These are phyloP conservation scores for Drosophila parvula DNA, from an alignment of 1,140 invertebrate species.

Conservation along the genomic window DNA sequence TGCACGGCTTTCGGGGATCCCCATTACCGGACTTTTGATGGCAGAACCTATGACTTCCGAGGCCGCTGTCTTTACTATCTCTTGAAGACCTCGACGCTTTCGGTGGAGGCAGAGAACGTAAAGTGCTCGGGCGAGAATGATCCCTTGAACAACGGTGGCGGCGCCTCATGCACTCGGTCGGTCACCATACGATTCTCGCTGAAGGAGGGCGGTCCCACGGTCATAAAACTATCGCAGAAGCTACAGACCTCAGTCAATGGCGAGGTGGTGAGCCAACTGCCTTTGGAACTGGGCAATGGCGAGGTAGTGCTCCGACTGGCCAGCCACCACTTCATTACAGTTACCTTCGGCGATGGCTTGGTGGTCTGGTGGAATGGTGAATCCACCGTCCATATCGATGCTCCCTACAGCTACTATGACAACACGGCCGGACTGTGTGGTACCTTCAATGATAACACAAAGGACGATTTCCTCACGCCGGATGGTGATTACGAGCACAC, in stretches of 20 bases:
- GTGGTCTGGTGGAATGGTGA: slow-evolving; percentile 93
- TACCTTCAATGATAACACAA: slow-evolving; percentile 93
- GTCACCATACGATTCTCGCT: slow-evolving; percentile 86
- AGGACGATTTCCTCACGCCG: slow-evolving; percentile 94
- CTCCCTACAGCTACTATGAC: slow-evolving; percentile 88
- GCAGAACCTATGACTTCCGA: slow-evolving; percentile 93
- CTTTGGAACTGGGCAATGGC: slow-evolving; percentile 86
- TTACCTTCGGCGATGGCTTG: slow-evolving; percentile 90
- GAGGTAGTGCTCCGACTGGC: slow-evolving; percentile 87
- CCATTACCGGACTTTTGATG: slow-evolving; percentile 96
- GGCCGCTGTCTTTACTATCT: slow-evolving; percentile 94
- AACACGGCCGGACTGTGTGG: slow-evolving; percentile 93
- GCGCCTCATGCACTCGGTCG: slow-evolving; percentile 92
- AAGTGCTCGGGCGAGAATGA: slow-evolving; percentile 90
- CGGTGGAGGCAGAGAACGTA: slow-evolving; percentile 92
- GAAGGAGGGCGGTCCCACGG: slow-evolving; percentile 81
- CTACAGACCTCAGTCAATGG: slow-evolving; percentile 88
- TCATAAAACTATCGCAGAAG: slow-evolving; percentile 89
- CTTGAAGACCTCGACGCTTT: slow-evolving; percentile 87
- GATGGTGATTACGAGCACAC: slow-evolving; percentile 92
- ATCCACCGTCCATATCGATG: slow-evolving; percentile 92
- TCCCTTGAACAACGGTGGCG: slow-evolving; percentile 84
- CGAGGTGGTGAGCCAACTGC: slow-evolving; percentile 88
- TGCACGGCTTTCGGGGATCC: slow-evolving; percentile 94
- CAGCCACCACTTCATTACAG: slow-evolving; percentile 90